Evolutionary conservation across 2,888 invertebrate genomes (phyloP).

Genomic region (Galerucella nymphaeae): DNA sequence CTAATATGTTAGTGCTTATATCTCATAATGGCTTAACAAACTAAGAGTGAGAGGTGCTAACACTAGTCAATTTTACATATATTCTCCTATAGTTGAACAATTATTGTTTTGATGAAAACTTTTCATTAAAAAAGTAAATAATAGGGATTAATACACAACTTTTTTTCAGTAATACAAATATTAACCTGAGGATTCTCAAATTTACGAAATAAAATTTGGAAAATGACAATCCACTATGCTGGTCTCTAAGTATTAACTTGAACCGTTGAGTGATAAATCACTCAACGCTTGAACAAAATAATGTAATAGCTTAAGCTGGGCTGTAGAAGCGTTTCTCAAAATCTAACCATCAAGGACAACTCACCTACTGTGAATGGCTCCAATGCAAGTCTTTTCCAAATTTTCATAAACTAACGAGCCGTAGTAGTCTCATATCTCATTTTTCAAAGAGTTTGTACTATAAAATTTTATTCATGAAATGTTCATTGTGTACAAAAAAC

Average conservation of each 20-base stretch:
- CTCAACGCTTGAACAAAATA: slow-evolving; percentile 42
- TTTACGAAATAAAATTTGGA: slow-evolving; percentile 50
- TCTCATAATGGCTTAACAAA: slow-evolving; percentile 61
- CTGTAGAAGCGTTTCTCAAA: slow-evolving; percentile 23
- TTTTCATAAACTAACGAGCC: background rate
- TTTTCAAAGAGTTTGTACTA: too few relatives aligned
- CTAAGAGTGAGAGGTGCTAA: slow-evolving; percentile 41
- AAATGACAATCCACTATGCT: slow-evolving; percentile 61
- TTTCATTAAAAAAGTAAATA: slow-evolving; percentile 57
- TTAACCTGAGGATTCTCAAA: slow-evolving; percentile 50
- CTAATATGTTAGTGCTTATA: slow-evolving; percentile 53
- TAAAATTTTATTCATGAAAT: background rate
- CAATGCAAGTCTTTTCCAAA: background rate
- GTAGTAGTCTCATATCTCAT: background rate
- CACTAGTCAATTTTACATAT: slow-evolving; percentile 42
- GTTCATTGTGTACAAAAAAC: too few relatives aligned
- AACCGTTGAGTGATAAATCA: too few relatives aligned
- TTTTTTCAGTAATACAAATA: slow-evolving; percentile 46
- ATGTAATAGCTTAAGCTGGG: slow-evolving; percentile 42
- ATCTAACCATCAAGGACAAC: slow-evolving; percentile 12
- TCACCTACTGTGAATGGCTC: background rate
- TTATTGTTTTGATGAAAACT: slow-evolving; percentile 38
- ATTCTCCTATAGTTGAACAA: slow-evolving; percentile 51
- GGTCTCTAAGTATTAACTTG: slow-evolving; percentile 56
- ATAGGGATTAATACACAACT: slow-evolving; percentile 55